Conservation (phyloP, 1,140 invertebrate genomes). For the Drosophila repleta region DNA sequence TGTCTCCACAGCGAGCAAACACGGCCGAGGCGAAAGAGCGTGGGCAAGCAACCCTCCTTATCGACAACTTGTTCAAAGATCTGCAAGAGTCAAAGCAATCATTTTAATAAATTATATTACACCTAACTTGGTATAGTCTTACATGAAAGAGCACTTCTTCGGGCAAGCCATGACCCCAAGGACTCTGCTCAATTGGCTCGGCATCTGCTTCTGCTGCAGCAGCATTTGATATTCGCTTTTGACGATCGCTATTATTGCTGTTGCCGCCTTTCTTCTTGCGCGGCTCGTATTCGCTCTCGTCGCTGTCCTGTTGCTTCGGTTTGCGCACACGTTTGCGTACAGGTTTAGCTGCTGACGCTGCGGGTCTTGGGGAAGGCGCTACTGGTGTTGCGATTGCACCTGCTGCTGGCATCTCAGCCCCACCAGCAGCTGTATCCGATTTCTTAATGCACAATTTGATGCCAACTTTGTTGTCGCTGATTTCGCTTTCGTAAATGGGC, state of each 20-base stretch:
- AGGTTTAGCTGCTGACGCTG: slow-evolving; percentile 48
- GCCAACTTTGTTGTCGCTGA: slow-evolving; percentile 87
- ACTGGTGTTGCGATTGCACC: slow-evolving; percentile 14
- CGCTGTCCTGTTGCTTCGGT: slow-evolving; percentile 85
- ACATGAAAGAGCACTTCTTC: slow-evolving; percentile 86
- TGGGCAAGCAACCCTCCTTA: slow-evolving; percentile 89
- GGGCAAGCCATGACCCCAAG: slow-evolving; percentile 87
- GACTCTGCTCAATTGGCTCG: slow-evolving; percentile 85
- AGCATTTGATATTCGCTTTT: slow-evolving; percentile 48
- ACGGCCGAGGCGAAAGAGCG: slow-evolving; percentile 88
- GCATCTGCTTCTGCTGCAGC: slow-evolving; percentile 45
- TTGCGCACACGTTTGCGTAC: slow-evolving; percentile 84
- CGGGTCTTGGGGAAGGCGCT: slow-evolving; percentile 13
- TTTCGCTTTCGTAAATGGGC: slow-evolving; percentile 84
- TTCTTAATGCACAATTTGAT: slow-evolving; percentile 88
- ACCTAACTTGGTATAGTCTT: background rate
- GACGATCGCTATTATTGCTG: slow-evolving; percentile 55
- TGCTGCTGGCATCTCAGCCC: slow-evolving; percentile 29
- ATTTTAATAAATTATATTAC: background rate
- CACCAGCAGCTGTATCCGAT: slow-evolving; percentile 78
- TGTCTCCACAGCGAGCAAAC: slow-evolving; percentile 91
- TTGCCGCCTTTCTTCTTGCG: slow-evolving; percentile 71
- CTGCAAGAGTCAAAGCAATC: slow-evolving; percentile 60
- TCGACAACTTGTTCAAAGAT: slow-evolving; percentile 89
- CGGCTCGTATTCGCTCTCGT: slow-evolving; percentile 85